Conservation (phyloP, 2,888 invertebrate species). For the Subacronicta megacephala region DNA sequence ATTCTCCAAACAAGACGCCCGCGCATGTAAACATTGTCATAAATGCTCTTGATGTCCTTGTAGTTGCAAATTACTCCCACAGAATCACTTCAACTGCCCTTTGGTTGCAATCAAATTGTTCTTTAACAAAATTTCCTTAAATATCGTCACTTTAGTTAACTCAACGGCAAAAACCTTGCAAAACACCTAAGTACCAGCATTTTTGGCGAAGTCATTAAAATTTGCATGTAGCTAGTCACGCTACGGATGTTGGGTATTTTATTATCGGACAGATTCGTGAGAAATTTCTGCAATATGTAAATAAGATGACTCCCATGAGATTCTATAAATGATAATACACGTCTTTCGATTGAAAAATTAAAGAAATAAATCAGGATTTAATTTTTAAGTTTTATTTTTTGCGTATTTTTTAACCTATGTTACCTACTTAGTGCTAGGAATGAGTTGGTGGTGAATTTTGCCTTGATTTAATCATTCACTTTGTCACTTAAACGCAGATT, state of each 20-base stretch:
- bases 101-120: slow-evolving; percentile 15
- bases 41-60: slow-evolving; percentile 73
- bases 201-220: slow-evolving; percentile 21
- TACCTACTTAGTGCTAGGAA: no score
- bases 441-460: not conserved
- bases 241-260: slow-evolving; percentile 26
- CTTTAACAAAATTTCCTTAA: slow-evolving; percentile 14
- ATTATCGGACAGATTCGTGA: slow-evolving; percentile 8
- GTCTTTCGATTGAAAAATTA: not conserved
- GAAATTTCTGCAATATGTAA: slow-evolving; percentile 9
- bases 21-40: slow-evolving; percentile 62
- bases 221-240: slow-evolving; percentile 36
- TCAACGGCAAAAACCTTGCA: slow-evolving; percentile 6
- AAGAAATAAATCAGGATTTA: no score
- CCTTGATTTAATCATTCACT: slow-evolving; percentile 3
- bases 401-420: no score
- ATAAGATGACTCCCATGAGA: slow-evolving; percentile 4
- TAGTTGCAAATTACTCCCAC: slow-evolving; percentile 64
- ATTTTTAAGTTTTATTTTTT: no score
- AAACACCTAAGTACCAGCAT: slow-evolving; percentile 14
- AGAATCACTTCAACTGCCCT: slow-evolving; percentile 13
- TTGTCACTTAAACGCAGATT: not conserved
- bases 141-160: not conserved
- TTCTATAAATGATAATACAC: no score
- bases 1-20: slow-evolving; percentile 73